Conservation (phyloP, 2,113 vertebrate species). For the Lates calcarifer region DNA sequence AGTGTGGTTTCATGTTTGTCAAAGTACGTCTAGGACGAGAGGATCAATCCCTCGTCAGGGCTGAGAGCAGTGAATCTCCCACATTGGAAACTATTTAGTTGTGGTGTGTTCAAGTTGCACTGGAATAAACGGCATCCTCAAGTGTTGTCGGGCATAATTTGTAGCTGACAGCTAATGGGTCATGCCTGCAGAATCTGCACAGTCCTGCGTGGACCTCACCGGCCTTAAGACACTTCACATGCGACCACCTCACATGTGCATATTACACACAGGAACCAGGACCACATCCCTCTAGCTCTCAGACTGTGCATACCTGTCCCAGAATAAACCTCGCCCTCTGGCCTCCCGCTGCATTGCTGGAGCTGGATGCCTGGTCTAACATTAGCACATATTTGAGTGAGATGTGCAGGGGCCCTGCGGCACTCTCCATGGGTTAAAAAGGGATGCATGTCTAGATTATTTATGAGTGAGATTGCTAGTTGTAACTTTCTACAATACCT, state of each 20-base stretch:
- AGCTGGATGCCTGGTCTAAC: conserved; percentile 69
- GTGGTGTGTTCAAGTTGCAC: conserved; percentile 21
- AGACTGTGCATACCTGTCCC: conserved; percentile 59
- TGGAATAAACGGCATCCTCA: conserved; percentile 1
- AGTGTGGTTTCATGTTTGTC: conserved; percentile 57
- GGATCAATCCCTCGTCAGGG: conserved; percentile 37
- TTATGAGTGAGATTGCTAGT: conserved; percentile 49
- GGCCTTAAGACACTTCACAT: neutral
- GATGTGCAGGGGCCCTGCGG: conserved; percentile 33
- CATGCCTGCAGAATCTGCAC: neutral
- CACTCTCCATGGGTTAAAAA: conserved; percentile 49
- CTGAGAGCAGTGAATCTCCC: conserved; percentile 26
- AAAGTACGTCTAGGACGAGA: conserved; percentile 28
- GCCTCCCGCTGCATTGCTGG: conserved; percentile 28
- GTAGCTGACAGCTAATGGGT: neutral
- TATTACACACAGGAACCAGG: neutral
- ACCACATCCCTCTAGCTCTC: neutral
- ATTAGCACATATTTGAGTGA: conserved; percentile 69
- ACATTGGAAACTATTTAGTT: conserved; percentile 65
- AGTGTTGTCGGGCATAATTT: neutral
- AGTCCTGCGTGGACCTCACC: neutral
- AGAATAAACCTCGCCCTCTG: conserved; percentile 67
- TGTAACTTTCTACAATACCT: conserved; percentile 17
- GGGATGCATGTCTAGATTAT: conserved; percentile 57
- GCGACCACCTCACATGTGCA: neutral